phyloP scores from a whole-genome alignment of 2,888 invertebrate species.

The Cephus runcator region DNA sequence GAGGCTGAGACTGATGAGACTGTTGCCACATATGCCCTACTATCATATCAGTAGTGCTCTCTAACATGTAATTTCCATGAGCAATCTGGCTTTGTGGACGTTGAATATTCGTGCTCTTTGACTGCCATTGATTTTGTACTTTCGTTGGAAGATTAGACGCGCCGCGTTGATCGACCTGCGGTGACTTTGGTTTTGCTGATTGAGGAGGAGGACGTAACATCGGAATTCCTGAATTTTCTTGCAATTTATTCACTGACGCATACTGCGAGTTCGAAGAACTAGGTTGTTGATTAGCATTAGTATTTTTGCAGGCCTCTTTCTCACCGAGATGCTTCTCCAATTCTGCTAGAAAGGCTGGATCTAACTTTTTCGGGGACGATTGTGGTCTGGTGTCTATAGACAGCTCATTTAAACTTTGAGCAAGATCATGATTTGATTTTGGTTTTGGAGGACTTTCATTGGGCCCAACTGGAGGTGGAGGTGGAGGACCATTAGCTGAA shows the following conservation, averaged over 20 bases:
- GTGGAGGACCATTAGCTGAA: constrained; percentile 30
- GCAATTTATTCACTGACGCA: constrained; percentile 34
- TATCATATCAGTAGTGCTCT: constrained; percentile 49
- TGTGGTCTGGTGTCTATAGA: constrained; percentile 39
- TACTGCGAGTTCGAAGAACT: constrained; percentile 24
- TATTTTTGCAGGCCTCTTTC: constrained; percentile 64
- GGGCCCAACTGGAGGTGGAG: constrained; percentile 45
- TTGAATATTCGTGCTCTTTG: constrained; percentile 51
- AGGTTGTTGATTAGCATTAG: constrained; percentile 56
- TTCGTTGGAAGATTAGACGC: constrained; percentile 50
- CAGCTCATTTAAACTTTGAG: constrained; percentile 48
- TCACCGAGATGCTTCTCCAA: constrained; percentile 73
- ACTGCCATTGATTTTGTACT: constrained; percentile 61
- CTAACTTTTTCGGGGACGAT: constrained; percentile 65
- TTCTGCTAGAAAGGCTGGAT: constrained; percentile 73
- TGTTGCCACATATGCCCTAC: constrained; percentile 60
- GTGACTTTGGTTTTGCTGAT: constrained; percentile 53
- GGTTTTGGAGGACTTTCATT: constrained; percentile 53
- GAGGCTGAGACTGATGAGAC: constrained; percentile 31
- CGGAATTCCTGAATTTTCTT: constrained; percentile 60
- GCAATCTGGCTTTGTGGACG: constrained; percentile 43
- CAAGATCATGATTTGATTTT: constrained; percentile 53
- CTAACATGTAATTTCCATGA: constrained; percentile 32
- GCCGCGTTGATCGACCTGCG: constrained; percentile 41
- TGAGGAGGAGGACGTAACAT: constrained; percentile 67